phyloP scores from a whole-genome alignment of 2,888 invertebrate species.

The Xylota sylvarum region DNA sequence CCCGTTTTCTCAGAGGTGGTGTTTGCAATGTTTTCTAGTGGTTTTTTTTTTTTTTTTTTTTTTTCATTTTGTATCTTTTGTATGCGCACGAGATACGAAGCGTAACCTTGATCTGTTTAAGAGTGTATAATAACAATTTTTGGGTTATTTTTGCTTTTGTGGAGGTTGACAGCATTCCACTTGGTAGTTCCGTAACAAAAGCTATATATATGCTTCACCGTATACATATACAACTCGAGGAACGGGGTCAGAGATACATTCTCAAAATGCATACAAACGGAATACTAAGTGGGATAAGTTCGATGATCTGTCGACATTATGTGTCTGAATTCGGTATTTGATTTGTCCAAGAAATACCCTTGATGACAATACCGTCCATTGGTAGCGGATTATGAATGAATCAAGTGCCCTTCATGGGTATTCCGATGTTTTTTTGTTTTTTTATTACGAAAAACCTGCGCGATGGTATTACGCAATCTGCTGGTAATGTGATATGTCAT shows the following conservation, averaged over 20 bases:
- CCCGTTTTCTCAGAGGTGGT: constrained; percentile 27
- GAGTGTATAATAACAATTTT: constrained; percentile 7
- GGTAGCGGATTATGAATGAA: constrained; percentile 21
- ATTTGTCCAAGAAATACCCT: constrained; percentile 13
- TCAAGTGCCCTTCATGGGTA: constrained; percentile 9
- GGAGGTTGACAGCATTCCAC: constrained; percentile 50
- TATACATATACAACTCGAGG: constrained; percentile 5
- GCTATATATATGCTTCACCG: too few species aligned
- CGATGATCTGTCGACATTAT: constrained; percentile 52
- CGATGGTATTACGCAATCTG: background rate
- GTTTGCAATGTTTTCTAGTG: constrained; percentile 24
- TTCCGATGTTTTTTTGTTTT: background rate
- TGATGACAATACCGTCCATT: background rate
- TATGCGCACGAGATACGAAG: constrained; percentile 27
- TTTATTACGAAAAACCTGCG: constrained; percentile 15
- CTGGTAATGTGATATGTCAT: constrained; percentile 16
- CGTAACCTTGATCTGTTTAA: constrained; percentile 61
- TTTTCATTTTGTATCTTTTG: constrained; percentile 25
- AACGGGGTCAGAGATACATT: constrained; percentile 55
- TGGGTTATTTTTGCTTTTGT: constrained; percentile 31
- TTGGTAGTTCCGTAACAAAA: constrained; percentile 45
- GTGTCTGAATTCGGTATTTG: constrained; percentile 14
- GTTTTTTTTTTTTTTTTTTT: too few species aligned
- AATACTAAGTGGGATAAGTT: constrained; percentile 42
- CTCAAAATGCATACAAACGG: constrained; percentile 29